Base-by-base conservation (phyloP, 2,113 vertebrate species). In the Erythrocercus mccallii region DNA sequence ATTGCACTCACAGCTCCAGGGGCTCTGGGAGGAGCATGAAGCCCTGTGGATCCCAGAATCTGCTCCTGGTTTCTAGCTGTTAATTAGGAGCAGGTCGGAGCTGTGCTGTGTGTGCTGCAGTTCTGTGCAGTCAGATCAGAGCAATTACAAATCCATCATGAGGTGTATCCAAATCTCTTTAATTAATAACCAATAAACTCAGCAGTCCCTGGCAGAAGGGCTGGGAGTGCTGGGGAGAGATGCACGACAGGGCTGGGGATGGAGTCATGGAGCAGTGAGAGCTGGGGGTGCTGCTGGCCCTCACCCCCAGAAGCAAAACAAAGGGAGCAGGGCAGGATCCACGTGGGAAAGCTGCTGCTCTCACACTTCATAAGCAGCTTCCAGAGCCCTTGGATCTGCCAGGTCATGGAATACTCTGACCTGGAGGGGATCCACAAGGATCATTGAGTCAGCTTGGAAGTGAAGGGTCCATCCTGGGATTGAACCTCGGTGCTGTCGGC, bases 121-220 rank as follows among this genome's bases (percentile, higher is more conserved):
- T 44, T 87, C 90, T 69, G 44, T 81, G 69, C 84, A 73, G 64
- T 74, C 83, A 81, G 92, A 95, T 74, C 83, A 95, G 48, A 86
- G 50, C 81, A 60, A 88, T 90, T 90, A 91, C 69, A 81, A 94
- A 92, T 60, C 88, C 86, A 62, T 91, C 94, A 81, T 44, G 51
- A 86, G 65, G 64, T 61, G n/a, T 47, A 86, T 61, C 86, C 69
- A 90, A 79, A 88, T 79, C 53, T 47, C 51, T 64, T 77, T 78
- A 66, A 86, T 92, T 92, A 91, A 95, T 90, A 62, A 69, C 53
- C 69, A 65, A 35, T 62, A n/a, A 69, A 68, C n/a, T 10, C 31
- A n/a, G 56, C 24, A 40, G 38, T 40, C 38, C 38, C 38, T 40
- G 38, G 38, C 38, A 83, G 91, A 57, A 70, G 16, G 19, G 20